Percentiles rank a stretch among this genome's conserved stretches.
These are phyloP conservation scores for Phenganax subtilis DNA, from an alignment of 92 coral and sea anemone genomes.

Conservation along the genomic window DNA sequence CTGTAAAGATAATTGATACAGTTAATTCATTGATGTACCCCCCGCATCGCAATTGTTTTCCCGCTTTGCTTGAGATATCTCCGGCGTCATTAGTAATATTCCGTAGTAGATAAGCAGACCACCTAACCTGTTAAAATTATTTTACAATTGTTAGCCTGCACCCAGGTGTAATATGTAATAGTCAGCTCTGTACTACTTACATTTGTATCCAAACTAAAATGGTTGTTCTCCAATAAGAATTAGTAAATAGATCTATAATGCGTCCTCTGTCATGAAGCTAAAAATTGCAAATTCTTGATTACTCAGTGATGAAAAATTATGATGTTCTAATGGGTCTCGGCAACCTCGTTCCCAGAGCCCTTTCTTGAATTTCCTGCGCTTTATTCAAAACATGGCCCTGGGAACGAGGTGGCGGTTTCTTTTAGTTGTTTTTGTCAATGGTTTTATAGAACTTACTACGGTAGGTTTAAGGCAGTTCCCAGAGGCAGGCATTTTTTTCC, in stretches of 20 bases:
- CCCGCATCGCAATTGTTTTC: slow-evolving; percentile 14
- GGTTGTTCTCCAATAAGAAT: slow-evolving; percentile 65
- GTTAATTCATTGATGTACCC: slow-evolving; percentile 6
- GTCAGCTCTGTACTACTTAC: slow-evolving; percentile 36
- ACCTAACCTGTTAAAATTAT: slow-evolving; percentile 61
- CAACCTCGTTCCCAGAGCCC: background rate
- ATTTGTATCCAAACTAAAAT: slow-evolving; percentile 79
- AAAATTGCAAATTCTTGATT: background rate
- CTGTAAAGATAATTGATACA: background rate
- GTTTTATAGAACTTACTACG: background rate
- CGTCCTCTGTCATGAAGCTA: slow-evolving; percentile 54
- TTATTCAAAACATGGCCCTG: no score
- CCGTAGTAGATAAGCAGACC: slow-evolving; percentile 91
- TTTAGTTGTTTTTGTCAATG: no score
- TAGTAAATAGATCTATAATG: slow-evolving; percentile 64
- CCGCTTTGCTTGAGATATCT: slow-evolving; percentile 63
- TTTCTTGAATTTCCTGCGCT: no score
- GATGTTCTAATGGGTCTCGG: background rate
- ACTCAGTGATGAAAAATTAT: background rate
- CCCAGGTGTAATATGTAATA: background rate
- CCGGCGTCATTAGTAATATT: slow-evolving; percentile 87
- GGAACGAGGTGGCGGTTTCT: no score
- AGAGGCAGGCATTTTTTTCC: slow-evolving; percentile 55
- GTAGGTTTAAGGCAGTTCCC: slow-evolving; percentile 17
- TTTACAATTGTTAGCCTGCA: background rate